These are phyloP conservation scores for Apostichopus californicus DNA, from an alignment of 35 echinoderm and acorn worm genomes.

Conservation along the genomic window DNA sequence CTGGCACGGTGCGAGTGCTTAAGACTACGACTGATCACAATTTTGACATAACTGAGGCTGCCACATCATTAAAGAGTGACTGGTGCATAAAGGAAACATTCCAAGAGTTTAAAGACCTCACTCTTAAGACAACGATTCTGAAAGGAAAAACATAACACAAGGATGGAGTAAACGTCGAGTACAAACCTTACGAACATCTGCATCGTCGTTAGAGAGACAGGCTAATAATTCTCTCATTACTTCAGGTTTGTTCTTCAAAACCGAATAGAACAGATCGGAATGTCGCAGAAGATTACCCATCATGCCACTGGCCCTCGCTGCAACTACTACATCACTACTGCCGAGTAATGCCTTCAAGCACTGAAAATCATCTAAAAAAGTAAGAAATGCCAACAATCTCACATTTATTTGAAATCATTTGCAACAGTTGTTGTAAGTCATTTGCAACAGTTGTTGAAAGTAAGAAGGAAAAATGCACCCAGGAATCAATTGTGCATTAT, in stretches of 20 bases:
- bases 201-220: slow-evolving; percentile 74
- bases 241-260: slow-evolving; percentile 69
- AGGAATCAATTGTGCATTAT: no score
- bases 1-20: no score
- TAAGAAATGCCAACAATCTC: background rate
- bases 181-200: slow-evolving; percentile 89
- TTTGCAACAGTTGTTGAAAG: background rate
- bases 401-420: background rate
- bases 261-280: slow-evolving; percentile 73
- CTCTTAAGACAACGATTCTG: background rate
- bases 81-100: no score
- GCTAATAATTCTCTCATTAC: slow-evolving; percentile 54
- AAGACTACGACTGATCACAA: no score
- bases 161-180: background rate
- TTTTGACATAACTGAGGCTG: no score
- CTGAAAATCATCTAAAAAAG: slow-evolving; percentile 58
- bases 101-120: no score
- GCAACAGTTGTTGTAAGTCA: background rate
- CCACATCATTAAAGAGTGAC: no score
- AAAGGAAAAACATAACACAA: background rate
- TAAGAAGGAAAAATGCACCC: background rate
- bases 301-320: slow-evolving; percentile 78
- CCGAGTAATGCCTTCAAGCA: slow-evolving; percentile 56
- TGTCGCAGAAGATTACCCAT: slow-evolving; percentile 90
- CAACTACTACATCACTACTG: slow-evolving; percentile 64